These are phyloP conservation scores for Beaufortia kweichowensis DNA, from an alignment of 2,113 vertebrate species.

Conservation along the genomic window DNA sequence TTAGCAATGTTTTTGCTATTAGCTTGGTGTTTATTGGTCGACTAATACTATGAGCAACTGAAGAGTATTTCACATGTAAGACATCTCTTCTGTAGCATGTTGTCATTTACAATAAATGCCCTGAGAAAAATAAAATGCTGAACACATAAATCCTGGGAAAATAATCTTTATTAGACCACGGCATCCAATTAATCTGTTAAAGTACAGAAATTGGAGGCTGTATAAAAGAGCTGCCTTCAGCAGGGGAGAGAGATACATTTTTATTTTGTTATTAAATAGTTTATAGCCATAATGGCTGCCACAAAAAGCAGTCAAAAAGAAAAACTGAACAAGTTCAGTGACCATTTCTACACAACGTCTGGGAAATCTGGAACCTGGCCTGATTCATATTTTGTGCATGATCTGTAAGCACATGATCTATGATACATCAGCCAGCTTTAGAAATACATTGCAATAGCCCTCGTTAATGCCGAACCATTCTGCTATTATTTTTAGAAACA, in stretches of 20 bases:
- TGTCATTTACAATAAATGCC: constrained; percentile 2
- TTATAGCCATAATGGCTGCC: background rate
- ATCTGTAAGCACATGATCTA: background rate
- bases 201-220: constrained; percentile 40
- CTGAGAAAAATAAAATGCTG: background rate
- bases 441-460: background rate
- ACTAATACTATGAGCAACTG: background rate
- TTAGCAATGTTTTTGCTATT: too few species aligned
- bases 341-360: background rate
- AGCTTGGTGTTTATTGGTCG: too few species aligned
- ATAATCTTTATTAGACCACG: constrained; percentile 48
- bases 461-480: constrained; percentile 18
- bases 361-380: background rate
- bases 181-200: constrained; percentile 26
- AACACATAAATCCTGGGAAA: constrained; percentile 35
- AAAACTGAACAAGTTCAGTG: background rate
- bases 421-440: background rate
- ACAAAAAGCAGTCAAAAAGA: constrained; percentile 6
- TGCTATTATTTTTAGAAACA: background rate
- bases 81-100: background rate
- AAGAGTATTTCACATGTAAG: background rate
- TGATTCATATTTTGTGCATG: background rate
- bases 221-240: constrained; percentile 38
- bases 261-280: background rate
- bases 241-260: background rate